A percentile compares a stretch with the other conserved stretches of the same genome.
phyloP scores from a whole-genome alignment of 2,888 invertebrate genomes.

The Monopis laevigella region DNA sequence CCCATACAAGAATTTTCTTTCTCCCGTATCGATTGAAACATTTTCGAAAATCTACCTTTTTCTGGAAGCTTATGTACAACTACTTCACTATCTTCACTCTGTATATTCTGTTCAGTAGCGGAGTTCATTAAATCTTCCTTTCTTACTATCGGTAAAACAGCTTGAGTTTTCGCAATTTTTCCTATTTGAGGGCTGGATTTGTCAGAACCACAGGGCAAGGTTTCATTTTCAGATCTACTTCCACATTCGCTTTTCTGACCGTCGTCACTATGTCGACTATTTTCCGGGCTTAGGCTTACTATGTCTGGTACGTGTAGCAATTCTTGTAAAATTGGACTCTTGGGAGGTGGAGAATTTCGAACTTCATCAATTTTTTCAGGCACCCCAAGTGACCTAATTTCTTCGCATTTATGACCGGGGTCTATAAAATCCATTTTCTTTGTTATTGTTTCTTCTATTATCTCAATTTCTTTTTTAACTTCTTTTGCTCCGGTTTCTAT shows the following conservation, averaged over 20 bases:
- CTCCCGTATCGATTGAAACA: slow-evolving; percentile 52
- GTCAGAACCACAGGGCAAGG: slow-evolving; percentile 56
- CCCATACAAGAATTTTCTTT: slow-evolving; percentile 60
- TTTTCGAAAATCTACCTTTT: slow-evolving; percentile 48
- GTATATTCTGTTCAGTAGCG: slow-evolving; percentile 26
- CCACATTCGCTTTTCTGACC: slow-evolving; percentile 52
- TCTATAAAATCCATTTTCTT: slow-evolving; percentile 37
- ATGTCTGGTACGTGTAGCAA: slow-evolving; percentile 49
- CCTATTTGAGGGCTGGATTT: slow-evolving; percentile 55
- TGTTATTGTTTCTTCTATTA: slow-evolving; percentile 38
- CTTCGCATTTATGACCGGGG: slow-evolving; percentile 36
- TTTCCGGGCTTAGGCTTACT: slow-evolving; percentile 44
- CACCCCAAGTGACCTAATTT: slow-evolving; percentile 33
- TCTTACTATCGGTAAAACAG: slow-evolving; percentile 56
- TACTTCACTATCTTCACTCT: slow-evolving; percentile 38
- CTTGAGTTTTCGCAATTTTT: slow-evolving; percentile 53
- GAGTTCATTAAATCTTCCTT: slow-evolving; percentile 52
- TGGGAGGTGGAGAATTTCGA: slow-evolving; percentile 52
- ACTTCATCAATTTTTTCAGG: slow-evolving; percentile 43
- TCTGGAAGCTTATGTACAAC: slow-evolving; percentile 45
- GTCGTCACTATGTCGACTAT: slow-evolving; percentile 54
- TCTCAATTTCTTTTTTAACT: slow-evolving; percentile 15
- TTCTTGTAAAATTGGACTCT: slow-evolving; percentile 50
- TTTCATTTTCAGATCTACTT: slow-evolving; percentile 55
- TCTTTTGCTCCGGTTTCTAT: slow-evolving; percentile 2